Base-by-base conservation (phyloP, 2,888 invertebrate species). In the Falcaria lacertinaria region DNA sequence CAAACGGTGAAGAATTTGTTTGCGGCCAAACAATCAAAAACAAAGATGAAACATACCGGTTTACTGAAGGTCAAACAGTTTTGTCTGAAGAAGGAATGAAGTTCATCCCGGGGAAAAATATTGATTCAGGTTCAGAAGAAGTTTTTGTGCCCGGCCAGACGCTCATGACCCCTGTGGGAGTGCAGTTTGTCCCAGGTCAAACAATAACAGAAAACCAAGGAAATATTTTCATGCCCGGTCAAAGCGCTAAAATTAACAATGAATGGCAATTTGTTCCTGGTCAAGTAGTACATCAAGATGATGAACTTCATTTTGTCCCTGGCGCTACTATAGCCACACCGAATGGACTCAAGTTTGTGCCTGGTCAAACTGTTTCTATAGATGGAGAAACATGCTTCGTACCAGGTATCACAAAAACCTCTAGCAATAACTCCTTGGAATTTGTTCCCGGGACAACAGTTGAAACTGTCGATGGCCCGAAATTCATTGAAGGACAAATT, bases 201-300 rank as follows among this genome's bases (percentile, higher is more conserved):
- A 92, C 91, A 53, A 85, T 91, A 11, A 80, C 86, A 39, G 81
- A 90, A 40, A 84, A 78, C 11, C 77, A 75, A 42, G 88, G 84
- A 28, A 79, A 84, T 28, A 89, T 83, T 48, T 93, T 93, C 57
- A 90, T 92, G 7, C 92, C 93, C 0, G 94, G 93, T 13, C 92
- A 93, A 70, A 91, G 91, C 52, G 78, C 91, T 1, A 82, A 83
- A 41, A 78, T 88, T 33, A 80, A 86, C 39, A 79, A 87, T 43
- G 91, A 90, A 45, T 92, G 91, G 91, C 91, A 92, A 54, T 93
- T 93, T 56, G 82, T 93, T 19, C 92, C 93, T 1, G 93, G 93
- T 0, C 93, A 93, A 70, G 88, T 88, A 17, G 60, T 92, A 38
- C 85, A 89, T 53, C 91, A 91, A 58, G 90, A 92, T 45, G 80